Percentiles rank a stretch among this genome's conserved stretches.
phyloP scores from a whole-genome alignment of 2,797 vertebrate genomes.

The Falco concolor region DNA sequence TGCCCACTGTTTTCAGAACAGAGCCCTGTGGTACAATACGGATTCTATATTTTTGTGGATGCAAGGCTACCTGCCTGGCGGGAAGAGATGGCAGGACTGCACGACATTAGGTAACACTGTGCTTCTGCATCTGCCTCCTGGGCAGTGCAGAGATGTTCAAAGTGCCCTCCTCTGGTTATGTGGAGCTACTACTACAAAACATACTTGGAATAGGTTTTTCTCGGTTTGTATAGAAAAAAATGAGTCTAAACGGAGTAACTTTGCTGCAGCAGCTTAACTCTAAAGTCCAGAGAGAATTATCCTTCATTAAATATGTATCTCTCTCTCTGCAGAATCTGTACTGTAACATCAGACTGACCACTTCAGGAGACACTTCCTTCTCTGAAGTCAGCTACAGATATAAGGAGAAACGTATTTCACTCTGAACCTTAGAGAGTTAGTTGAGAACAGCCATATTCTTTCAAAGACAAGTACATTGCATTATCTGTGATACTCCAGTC shows the following conservation, averaged over 20 bases:
- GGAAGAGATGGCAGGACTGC: constrained; percentile 55
- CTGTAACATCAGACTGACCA: constrained; percentile 56
- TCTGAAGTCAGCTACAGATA: constrained; percentile 70
- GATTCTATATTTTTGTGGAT: constrained; percentile 63
- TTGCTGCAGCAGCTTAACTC: constrained; percentile 62
- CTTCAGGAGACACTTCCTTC: constrained; percentile 59
- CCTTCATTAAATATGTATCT: neutral
- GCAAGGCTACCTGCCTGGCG: constrained; percentile 22
- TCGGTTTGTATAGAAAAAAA: constrained; percentile 25
- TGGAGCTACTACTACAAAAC: constrained; percentile 64
- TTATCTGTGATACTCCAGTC: constrained; percentile 78
- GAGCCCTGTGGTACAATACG: constrained; percentile 21
- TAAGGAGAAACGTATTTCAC: constrained; percentile 58
- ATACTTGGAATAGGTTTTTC: constrained; percentile 49
- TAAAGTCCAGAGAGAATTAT: constrained; percentile 58
- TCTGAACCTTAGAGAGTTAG: constrained; percentile 75
- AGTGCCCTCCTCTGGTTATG: constrained; percentile 79
- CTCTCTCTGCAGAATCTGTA: constrained; percentile 45
- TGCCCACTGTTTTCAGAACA: constrained; percentile 19
- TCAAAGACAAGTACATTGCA: constrained; percentile 69
- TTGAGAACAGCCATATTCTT: constrained; percentile 82
- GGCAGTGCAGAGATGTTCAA: constrained; percentile 69
- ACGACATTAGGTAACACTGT: constrained; percentile 71
- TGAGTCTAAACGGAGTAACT: constrained; percentile 37
- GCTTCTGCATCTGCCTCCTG: constrained; percentile 68